phyloP scores from a whole-genome alignment of 2,113 vertebrate species.

The Cinclus cinclus region DNA sequence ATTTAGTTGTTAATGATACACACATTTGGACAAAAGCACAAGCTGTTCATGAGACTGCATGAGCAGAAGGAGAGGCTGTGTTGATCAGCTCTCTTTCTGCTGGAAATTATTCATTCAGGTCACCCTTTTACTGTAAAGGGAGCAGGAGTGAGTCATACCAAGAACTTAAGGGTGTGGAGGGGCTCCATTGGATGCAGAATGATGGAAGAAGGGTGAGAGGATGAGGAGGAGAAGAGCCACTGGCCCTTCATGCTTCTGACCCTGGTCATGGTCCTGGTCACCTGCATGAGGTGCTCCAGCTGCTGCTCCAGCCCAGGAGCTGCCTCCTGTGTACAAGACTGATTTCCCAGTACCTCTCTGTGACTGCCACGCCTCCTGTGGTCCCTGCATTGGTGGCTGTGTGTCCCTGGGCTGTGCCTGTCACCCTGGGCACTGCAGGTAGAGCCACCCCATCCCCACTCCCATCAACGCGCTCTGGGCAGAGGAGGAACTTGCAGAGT shows the following conservation, averaged over 20 bases:
- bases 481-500: not conserved
- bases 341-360: not conserved
- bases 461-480: rapidly evolving
- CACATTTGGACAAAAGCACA: not conserved
- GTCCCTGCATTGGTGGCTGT: not conserved
- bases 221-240: not conserved
- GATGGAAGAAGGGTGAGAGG: not conserved
- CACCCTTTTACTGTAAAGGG: not conserved
- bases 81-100: not conserved
- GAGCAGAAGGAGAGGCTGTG: not conserved
- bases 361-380: not conserved
- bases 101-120: not conserved
- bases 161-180: not conserved
- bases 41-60: not conserved
- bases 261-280: not conserved
- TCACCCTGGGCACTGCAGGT: not conserved
- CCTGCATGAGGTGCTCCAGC: not conserved
- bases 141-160: not conserved
- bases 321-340: rapidly evolving
- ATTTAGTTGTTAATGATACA: not conserved
- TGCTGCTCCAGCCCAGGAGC: not conserved
- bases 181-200: not conserved
- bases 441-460: too few species aligned
- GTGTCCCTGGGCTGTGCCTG: not conserved
- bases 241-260: not conserved